Percentiles rank a stretch among this genome's conserved stretches.
Conservation (phyloP, 2,797 vertebrate species). For the Brachyalestes nurse region DNA sequence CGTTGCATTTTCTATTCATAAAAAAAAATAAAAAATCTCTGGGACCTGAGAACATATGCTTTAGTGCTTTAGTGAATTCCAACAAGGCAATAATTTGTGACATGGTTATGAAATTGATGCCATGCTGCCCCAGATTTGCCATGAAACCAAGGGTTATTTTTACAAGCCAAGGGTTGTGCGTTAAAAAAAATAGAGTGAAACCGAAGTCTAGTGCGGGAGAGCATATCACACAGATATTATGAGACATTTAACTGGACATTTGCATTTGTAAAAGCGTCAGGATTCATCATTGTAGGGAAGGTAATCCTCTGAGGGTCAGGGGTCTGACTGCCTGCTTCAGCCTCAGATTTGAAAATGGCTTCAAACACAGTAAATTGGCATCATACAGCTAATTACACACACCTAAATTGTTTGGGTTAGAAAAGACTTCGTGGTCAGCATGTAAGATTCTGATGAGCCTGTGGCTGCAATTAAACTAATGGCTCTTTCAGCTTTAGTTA, state of each 20-base stretch:
- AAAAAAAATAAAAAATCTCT: slow-evolving; percentile 27
- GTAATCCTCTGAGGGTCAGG: background rate
- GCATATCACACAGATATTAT: background rate
- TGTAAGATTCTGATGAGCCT: background rate
- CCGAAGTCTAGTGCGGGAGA: background rate
- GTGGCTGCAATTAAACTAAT: slow-evolving; percentile 1
- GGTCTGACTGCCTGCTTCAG: background rate
- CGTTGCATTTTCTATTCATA: slow-evolving; percentile 42
- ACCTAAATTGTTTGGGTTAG: background rate
- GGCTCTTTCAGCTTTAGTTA: background rate
- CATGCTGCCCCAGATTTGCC: slow-evolving; percentile 19
- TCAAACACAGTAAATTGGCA: background rate
- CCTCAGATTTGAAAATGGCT: background rate
- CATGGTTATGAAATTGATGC: slow-evolving; percentile 28
- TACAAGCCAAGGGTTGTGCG: slow-evolving; percentile 1
- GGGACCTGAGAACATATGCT: slow-evolving; percentile 44
- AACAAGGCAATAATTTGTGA: slow-evolving; percentile 29
- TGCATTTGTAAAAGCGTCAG: background rate
- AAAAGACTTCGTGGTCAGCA: background rate
- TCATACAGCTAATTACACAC: background rate
- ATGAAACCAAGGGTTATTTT: slow-evolving; percentile 37
- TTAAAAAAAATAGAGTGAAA: background rate
- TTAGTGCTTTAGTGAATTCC: slow-evolving; percentile 21
- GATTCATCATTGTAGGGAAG: background rate
- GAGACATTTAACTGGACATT: background rate